phyloP scores from a whole-genome alignment of 2,113 vertebrate species.

The Brachirus orientalis region DNA sequence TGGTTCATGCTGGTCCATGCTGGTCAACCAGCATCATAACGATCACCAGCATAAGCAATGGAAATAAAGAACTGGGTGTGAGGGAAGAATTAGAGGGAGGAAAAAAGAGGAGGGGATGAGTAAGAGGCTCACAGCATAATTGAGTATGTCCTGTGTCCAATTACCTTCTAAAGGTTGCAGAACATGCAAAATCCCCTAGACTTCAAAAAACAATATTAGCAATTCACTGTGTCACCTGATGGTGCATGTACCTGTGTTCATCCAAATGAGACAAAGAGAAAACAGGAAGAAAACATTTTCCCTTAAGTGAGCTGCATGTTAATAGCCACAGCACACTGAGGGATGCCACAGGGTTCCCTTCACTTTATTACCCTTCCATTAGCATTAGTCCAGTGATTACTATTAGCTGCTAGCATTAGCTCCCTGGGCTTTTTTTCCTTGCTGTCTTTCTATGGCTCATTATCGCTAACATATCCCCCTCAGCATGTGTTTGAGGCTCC shows the following conservation, averaged over 20 bases:
- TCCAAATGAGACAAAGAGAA: constrained; percentile 1
- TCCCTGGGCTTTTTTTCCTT: constrained; percentile 24
- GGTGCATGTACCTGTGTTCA: constrained; percentile 10
- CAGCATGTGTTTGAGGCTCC: constrained; percentile 26
- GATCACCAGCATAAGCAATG: too few relatives aligned
- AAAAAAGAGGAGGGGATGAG: constrained; percentile 21
- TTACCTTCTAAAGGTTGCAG: constrained; percentile 58
- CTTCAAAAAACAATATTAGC: constrained; percentile 14
- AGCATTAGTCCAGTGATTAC: constrained; percentile 41
- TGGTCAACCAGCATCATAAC: too few relatives aligned
- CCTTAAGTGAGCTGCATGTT: constrained; percentile 19
- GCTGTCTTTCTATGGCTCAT: constrained; percentile 36
- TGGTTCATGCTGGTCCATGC: too few relatives aligned
- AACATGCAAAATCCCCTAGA: constrained; percentile 56
- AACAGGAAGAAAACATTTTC: too few relatives aligned
- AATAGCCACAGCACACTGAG: constrained; percentile 11
- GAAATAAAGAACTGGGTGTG: constrained; percentile 15
- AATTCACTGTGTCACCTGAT: constrained; percentile 12
- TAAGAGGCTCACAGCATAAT: constrained; percentile 58
- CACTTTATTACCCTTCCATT: constrained; percentile 44
- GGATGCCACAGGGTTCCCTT: constrained; percentile 30
- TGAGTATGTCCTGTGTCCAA: constrained; percentile 57
- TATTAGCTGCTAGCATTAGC: constrained; percentile 40
- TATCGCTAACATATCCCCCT: constrained; percentile 25
- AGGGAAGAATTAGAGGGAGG: constrained; percentile 13